phyloP scores from a whole-genome alignment of 2,113 vertebrate genomes.

The Cyphomyrus plagiostoma region DNA sequence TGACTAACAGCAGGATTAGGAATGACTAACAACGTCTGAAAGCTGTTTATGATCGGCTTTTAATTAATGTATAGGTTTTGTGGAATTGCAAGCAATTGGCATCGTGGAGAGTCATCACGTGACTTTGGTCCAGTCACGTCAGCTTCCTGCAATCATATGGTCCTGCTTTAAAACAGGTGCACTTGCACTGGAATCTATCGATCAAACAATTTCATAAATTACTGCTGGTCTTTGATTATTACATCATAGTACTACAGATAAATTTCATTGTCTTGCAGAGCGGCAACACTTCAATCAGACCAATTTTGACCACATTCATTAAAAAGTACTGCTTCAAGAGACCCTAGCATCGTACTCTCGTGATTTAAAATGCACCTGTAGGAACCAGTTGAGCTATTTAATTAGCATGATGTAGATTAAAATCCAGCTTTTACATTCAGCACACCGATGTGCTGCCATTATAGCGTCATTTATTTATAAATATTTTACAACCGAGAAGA shows the following conservation, averaged over 20 bases:
- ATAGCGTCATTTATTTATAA: not conserved
- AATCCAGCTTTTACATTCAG: not conserved
- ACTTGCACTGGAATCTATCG: not conserved
- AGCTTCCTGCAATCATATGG: not conserved
- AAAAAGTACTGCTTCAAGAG: not conserved
- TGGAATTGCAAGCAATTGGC: not conserved
- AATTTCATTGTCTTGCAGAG: not conserved
- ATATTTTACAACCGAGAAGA: not conserved
- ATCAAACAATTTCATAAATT: not conserved
- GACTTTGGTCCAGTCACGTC: not conserved
- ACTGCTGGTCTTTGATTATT: not conserved
- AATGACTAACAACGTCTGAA: not conserved
- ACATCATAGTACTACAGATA: not conserved
- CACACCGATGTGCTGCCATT: not conserved
- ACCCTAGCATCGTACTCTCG: not conserved
- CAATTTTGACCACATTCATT: not conserved
- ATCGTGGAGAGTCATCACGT: not conserved
- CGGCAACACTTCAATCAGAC: not conserved
- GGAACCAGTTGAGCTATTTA: not conserved
- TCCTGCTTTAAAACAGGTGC: slow-evolving; percentile 1
- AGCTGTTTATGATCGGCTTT: not conserved
- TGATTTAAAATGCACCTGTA: not conserved
- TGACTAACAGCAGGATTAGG: not conserved
- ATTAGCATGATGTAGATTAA: not conserved
- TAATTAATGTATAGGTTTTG: not conserved